These are phyloP conservation scores for Euura lappo DNA, from an alignment of 1,140 invertebrate genomes.

Conservation along the genomic window DNA sequence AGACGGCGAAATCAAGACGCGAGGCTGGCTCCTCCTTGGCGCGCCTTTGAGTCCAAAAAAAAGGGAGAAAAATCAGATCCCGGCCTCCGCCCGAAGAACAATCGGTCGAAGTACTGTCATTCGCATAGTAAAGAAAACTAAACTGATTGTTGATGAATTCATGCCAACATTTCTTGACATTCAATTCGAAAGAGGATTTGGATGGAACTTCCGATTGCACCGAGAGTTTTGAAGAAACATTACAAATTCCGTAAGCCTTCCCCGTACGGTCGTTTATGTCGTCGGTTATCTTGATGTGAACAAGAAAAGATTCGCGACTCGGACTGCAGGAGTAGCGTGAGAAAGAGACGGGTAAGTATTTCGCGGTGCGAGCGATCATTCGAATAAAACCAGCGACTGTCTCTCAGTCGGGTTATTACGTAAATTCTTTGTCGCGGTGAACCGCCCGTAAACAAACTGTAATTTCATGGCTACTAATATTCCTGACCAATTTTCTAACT, in stretches of 20 bases:
- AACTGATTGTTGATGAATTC: no score
- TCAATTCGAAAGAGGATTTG: not conserved
- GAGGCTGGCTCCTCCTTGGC: slow-evolving; percentile 9
- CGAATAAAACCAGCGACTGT: slow-evolving; percentile 2
- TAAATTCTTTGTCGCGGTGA: slow-evolving; percentile 5
- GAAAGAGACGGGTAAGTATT: not conserved
- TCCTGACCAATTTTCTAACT: not conserved
- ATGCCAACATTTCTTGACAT: not conserved
- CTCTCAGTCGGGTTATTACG: not conserved
- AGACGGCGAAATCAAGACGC: slow-evolving; percentile 6
- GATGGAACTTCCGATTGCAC: no score
- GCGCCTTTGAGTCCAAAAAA: slow-evolving; percentile 15
- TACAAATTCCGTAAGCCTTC: slow-evolving; percentile 5
- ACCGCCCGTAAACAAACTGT: slow-evolving; percentile 4
- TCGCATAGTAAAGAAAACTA: no score
- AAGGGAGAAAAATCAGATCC: not conserved
- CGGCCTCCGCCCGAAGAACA: not conserved
- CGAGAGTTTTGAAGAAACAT: not conserved
- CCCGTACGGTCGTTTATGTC: not conserved
- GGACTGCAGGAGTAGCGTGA: not conserved
- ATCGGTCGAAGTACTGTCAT: not conserved
- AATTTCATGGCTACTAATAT: not conserved
- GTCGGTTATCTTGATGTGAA: not conserved
- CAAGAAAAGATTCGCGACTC: not conserved
- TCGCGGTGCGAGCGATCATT: not conserved